Evolutionary conservation across 2,797 vertebrate genomes (phyloP).

Genomic region (Muraenolepis orangiensis): DNA sequence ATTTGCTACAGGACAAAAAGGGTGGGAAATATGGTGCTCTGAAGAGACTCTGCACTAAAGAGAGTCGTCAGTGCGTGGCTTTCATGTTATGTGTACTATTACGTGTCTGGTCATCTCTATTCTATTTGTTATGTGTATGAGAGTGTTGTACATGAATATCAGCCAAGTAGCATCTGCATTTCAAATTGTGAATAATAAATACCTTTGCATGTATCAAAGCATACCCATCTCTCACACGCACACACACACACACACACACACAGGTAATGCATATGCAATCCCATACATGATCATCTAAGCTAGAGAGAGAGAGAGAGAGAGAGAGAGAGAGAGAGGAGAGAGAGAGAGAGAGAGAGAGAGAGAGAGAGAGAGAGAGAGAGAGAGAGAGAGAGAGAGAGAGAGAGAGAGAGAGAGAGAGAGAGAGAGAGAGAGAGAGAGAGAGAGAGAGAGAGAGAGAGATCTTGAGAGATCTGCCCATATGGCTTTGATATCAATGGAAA

Average conservation of each 20-base stretch:
- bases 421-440: constrained; percentile 50
- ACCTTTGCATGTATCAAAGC: neutral
- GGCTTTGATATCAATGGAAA: constrained; percentile 80
- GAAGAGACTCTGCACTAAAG: constrained; percentile 16
- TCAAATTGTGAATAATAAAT: neutral
- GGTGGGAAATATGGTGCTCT: constrained; percentile 36
- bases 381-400: neutral
- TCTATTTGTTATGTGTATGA: neutral
- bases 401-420: constrained; percentile 31
- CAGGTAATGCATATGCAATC: neutral
- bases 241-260: too few species aligned
- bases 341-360: too few species aligned
- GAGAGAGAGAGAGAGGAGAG: too few species aligned
- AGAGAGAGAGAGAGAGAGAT: constrained; percentile 40
- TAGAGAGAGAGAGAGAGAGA: neutral
- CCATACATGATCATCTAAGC: neutral
- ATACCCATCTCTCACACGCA: neutral
- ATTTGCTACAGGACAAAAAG: constrained; percentile 37
- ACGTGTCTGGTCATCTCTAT: neutral
- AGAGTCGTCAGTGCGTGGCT: constrained; percentile 14
- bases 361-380: constrained; percentile 56
- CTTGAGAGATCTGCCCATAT: constrained; percentile 73
- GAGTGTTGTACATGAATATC: neutral
- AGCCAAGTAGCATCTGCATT: neutral
- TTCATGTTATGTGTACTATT: neutral